Evolutionary conservation across 2,888 invertebrate species (phyloP), one percentile per base, ranked within the genome.

Genomic region (Agriotes lineatus): DNA sequence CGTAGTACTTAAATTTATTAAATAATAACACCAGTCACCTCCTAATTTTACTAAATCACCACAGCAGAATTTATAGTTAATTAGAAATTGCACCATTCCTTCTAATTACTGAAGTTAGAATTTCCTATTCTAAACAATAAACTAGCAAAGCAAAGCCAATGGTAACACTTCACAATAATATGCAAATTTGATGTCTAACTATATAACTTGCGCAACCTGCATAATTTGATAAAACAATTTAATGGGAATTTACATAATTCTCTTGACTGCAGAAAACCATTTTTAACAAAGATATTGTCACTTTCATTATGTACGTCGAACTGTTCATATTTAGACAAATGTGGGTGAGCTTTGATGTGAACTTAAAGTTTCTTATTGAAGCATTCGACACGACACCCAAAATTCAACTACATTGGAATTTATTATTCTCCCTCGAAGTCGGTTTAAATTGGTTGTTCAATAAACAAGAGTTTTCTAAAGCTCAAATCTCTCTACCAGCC

Each of bases 161-260:
- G 58, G 59, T 59, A 59, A 66, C 66, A 60, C 60, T 50, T 59
- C 66, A 42, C 52, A 59, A 60, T 52, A 66, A 66, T 59, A 60
- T 66, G 60, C 66, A 65, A 65, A 65, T 65, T 58, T 20, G 12
- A 18, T 42, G 59, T 66, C 59, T 60, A 66, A 66, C 60, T 66
- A 33, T 52, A 30, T 60, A 60, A 60, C 60, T 48, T 30, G 45
- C 22, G 58, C 54, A 66, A 66, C 66, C 59, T 66, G 59, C 42
- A 54, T 54, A 66, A 66, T 59, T 66, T 66, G 50, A 50, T 66
- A 54, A 50, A 60, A 66, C 54, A 66, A 66, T 66, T 66, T 65
- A 58, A 35, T 59, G 39, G 4, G 35, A 65, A 65, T 65, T 65
- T 66, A 14, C 60, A 66, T 66, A 66, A 66, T 66, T 59, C 44